A percentile compares a stretch with the other conserved stretches of the same genome.
Conservation (phyloP, 2,113 vertebrate genomes). For the Salvelinus fontinalis region DNA sequence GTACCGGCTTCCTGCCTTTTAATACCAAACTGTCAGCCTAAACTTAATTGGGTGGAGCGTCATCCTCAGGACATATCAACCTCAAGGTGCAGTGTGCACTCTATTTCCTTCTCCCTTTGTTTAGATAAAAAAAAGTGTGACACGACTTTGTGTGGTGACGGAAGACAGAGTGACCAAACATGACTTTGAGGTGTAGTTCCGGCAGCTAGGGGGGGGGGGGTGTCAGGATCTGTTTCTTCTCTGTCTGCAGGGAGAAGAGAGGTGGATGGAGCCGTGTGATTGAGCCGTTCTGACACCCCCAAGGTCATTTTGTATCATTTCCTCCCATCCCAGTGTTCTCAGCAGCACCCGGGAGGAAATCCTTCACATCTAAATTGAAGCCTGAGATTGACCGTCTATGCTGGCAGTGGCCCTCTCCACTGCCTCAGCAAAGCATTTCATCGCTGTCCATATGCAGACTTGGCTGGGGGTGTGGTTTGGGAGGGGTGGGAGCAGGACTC, state of each 20-base stretch:
- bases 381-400: slow-evolving; percentile 9
- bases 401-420: not conserved
- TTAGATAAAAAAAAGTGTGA: too few relatives aligned
- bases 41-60: too few relatives aligned
- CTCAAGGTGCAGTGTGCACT: too few relatives aligned
- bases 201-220: not conserved
- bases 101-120: too few relatives aligned
- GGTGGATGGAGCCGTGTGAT: slow-evolving; percentile 35
- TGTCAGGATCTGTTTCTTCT: slow-evolving; percentile 37
- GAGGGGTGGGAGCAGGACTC: not conserved
- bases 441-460: slow-evolving; percentile 30
- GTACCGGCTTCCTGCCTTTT: too few relatives aligned
- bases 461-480: slow-evolving; percentile 17
- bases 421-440: slow-evolving; percentile 25
- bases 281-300: slow-evolving; percentile 43
- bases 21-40: too few relatives aligned
- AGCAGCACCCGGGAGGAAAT: slow-evolving; percentile 20
- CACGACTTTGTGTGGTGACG: too few relatives aligned
- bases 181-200: slow-evolving; percentile 9
- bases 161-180: slow-evolving; percentile 24
- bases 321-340: slow-evolving; percentile 30
- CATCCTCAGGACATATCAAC: too few relatives aligned
- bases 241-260: slow-evolving; percentile 27
- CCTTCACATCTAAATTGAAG: slow-evolving; percentile 37
- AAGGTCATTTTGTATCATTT: slow-evolving; percentile 49